phyloP scores from a whole-genome alignment of 2,888 invertebrate species.

The Tenthredo distinguenda region DNA sequence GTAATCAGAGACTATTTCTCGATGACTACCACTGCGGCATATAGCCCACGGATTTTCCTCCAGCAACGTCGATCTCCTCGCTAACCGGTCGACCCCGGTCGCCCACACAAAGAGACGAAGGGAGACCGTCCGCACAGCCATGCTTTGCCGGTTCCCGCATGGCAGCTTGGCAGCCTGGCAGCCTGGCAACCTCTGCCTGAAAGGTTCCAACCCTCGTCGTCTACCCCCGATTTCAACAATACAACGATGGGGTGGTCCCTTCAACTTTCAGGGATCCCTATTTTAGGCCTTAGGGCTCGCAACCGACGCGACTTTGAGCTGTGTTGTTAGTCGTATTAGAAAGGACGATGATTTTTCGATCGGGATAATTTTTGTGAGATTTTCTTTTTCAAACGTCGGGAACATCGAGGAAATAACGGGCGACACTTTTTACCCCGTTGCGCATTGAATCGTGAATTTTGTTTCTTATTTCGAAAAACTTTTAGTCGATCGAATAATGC shows the following conservation, averaged over 20 bases:
- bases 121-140: constrained; percentile 58
- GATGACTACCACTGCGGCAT: constrained; percentile 32
- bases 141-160: constrained; percentile 66
- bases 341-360: constrained; percentile 9
- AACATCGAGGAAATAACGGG: background rate
- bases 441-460: background rate
- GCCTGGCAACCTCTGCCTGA: constrained; percentile 65
- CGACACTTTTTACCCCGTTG: background rate
- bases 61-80: constrained; percentile 10
- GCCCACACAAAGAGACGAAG: constrained; percentile 51
- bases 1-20: background rate
- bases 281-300: constrained; percentile 15
- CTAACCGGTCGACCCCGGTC: constrained; percentile 51
- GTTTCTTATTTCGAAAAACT: background rate
- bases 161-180: constrained; percentile 60
- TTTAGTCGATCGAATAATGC: background rate
- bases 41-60: constrained; percentile 39
- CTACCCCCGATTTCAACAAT: constrained; percentile 64
- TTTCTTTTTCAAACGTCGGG: background rate
- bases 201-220: constrained; percentile 68
- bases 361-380: background rate
- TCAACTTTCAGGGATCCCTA: constrained; percentile 57
- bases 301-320: background rate
- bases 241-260: constrained; percentile 56
- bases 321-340: background rate